These are phyloP conservation scores for Conchocele bisecta DNA, from an alignment of 2,888 invertebrate genomes.

Conservation along the genomic window DNA sequence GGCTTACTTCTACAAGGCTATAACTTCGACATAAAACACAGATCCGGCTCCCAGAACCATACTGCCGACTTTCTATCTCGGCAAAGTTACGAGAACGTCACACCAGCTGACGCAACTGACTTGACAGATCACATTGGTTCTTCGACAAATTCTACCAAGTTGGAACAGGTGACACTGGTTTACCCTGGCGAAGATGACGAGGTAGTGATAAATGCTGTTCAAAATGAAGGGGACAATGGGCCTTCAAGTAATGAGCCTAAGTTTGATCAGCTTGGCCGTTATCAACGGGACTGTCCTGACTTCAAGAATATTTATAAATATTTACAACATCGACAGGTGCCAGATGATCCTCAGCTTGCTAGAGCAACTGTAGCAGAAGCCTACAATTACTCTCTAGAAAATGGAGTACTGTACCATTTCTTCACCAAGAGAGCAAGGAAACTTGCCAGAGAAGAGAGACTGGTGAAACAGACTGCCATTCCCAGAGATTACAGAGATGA, in stretches of 20 bases:
- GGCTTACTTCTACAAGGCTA: constrained; percentile 12
- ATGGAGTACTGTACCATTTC: neutral
- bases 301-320: constrained; percentile 9
- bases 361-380: constrained; percentile 1
- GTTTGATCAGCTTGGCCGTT: too few relatives aligned
- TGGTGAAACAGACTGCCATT: constrained; percentile 13
- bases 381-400: constrained; percentile 4
- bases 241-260: too few relatives aligned
- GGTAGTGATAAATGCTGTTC: neutral
- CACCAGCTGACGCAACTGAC: neutral
- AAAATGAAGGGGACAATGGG: neutral
- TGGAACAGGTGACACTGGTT: neutral
- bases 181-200: constrained; percentile 8
- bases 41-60: constrained; percentile 29
- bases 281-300: constrained; percentile 7
- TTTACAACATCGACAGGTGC: neutral
- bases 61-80: constrained; percentile 53
- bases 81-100: constrained; percentile 15
- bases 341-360: constrained; percentile 6
- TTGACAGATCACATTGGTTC: constrained; percentile 6
- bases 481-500: constrained; percentile 29
- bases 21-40: constrained; percentile 11
- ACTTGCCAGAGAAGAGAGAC: neutral
- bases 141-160: neutral
- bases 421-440: constrained; percentile 6